Conservation (phyloP, 2,113 vertebrate genomes). For the Gulo gulo region DNA sequence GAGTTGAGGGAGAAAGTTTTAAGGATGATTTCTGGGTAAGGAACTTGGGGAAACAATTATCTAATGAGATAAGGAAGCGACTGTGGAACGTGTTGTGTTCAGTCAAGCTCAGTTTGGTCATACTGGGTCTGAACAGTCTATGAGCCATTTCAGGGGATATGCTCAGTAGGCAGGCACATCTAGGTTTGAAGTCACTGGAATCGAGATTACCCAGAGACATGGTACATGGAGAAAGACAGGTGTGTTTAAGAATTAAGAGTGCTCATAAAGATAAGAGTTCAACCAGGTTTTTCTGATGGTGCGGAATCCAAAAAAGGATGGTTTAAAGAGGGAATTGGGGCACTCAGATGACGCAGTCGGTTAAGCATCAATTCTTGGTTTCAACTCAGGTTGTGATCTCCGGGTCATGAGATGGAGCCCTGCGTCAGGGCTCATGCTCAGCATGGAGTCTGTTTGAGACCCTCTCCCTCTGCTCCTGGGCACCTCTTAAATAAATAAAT, state of each 20-base stretch:
- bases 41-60: neutral
- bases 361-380: neutral
- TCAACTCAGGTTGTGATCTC: neutral
- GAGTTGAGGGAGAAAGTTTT: neutral
- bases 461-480: neutral
- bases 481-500: neutral
- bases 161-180: neutral
- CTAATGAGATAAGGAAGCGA: neutral
- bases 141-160: neutral
- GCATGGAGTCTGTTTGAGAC: neutral
- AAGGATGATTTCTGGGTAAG: neutral
- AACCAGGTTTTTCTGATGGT: neutral
- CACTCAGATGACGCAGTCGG: accelerated
- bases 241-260: neutral
- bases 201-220: neutral
- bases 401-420: neutral
- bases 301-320: neutral
- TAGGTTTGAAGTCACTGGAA: neutral
- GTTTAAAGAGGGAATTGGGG: neutral
- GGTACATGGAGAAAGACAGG: neutral
- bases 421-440: neutral
- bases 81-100: neutral
- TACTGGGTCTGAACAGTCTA: neutral
- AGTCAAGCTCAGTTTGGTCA: neutral
- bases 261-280: neutral